phyloP scores from a whole-genome alignment of 2,797 vertebrate genomes.

The Brachyrhaphis roseni region DNA sequence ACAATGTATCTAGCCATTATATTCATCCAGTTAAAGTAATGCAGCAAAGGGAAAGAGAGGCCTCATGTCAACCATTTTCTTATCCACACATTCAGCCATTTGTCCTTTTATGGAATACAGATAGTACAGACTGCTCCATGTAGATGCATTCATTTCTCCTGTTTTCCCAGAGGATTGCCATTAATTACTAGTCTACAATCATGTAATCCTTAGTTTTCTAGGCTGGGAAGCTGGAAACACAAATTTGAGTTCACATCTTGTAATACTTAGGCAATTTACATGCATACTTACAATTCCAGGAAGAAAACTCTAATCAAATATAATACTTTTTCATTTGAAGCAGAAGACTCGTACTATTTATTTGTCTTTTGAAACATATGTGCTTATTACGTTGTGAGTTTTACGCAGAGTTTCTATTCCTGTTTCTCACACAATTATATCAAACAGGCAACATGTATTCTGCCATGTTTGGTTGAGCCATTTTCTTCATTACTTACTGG shows the following conservation, averaged over 20 bases:
- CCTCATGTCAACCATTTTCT: conserved; percentile 4
- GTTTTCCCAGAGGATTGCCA: neutral
- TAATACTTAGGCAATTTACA: neutral
- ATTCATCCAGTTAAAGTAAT: conserved; percentile 50
- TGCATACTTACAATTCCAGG: neutral
- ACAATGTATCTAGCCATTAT: neutral
- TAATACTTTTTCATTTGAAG: neutral
- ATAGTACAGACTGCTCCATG: neutral
- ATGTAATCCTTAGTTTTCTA: neutral
- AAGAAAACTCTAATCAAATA: neutral
- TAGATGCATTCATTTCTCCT: neutral
- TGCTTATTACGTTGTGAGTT: conserved; percentile 1
- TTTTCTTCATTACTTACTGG: conserved; percentile 6
- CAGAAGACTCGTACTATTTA: conserved; percentile 1
- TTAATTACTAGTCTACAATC: conserved; percentile 4
- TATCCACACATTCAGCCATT: conserved; percentile 1
- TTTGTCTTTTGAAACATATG: conserved; percentile 27
- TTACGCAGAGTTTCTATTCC: conserved; percentile 3
- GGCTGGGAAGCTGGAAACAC: neutral
- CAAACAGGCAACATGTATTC: neutral
- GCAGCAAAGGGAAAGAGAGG: conserved; percentile 40
- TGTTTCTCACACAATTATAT: conserved; percentile 6
- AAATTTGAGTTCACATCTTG: neutral
- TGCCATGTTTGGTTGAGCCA: conserved; percentile 9
- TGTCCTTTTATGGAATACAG: neutral